Conservation (phyloP, 1,140 invertebrate genomes). For the Plutomurus gul region DNA sequence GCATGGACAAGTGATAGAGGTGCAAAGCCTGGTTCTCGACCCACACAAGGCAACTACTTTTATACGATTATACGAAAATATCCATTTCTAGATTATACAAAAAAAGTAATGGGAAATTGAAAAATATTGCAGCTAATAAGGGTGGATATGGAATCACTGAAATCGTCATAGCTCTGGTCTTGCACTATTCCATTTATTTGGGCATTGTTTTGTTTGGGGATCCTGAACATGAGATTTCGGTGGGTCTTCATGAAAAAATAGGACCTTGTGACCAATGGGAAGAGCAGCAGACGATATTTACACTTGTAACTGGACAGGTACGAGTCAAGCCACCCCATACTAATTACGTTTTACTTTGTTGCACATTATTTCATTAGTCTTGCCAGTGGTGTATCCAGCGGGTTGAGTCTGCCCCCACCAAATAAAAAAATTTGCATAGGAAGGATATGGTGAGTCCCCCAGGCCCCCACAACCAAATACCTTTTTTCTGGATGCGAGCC, state of each 20-base stretch:
- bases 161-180: conserved; percentile 54
- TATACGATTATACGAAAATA: background rate
- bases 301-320: conserved; percentile 50
- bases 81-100: conserved; percentile 1
- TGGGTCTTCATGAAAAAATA: conserved; percentile 74
- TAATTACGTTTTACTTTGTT: too few relatives aligned
- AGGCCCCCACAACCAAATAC: too few relatives aligned
- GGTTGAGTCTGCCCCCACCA: too few relatives aligned
- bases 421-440: too few relatives aligned
- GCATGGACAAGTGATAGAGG: conserved; percentile 64
- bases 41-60: background rate
- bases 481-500: too few relatives aligned
- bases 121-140: conserved; percentile 3
- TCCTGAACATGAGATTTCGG: conserved; percentile 70
- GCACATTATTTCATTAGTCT: too few relatives aligned
- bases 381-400: too few relatives aligned
- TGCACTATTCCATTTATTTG: conserved; percentile 63
- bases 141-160: conserved; percentile 51
- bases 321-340: too few relatives aligned
- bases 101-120: background rate
- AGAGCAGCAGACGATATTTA: conserved; percentile 47
- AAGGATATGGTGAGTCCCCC: too few relatives aligned
- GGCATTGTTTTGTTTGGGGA: conserved; percentile 65
- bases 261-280: conserved; percentile 71
- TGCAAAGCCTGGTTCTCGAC: conserved; percentile 50